Conservation (phyloP, 1,140 invertebrate genomes). For the Danaus plexippus region DNA sequence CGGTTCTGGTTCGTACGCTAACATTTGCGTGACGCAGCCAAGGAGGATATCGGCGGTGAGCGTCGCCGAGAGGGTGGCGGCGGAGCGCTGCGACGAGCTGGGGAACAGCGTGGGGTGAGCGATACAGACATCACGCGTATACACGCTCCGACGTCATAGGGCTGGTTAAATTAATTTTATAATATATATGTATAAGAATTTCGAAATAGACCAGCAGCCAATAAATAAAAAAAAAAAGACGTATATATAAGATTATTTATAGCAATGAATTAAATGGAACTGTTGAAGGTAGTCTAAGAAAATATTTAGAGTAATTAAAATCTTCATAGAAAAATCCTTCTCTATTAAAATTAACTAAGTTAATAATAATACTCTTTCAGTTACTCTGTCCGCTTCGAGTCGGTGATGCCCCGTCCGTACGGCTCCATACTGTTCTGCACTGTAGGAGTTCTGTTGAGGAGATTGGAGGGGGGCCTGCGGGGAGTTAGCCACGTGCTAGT, state of each 20-base stretch:
- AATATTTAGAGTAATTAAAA: no score
- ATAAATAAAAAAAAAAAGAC: no score
- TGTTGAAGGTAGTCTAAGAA: no score
- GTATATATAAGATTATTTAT: no score
- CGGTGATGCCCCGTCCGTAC: conserved; percentile 89
- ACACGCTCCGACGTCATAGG: no score
- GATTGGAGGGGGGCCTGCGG: conserved; percentile 88
- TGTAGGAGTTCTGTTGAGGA: conserved; percentile 91
- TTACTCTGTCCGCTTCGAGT: conserved; percentile 95
- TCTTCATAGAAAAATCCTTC: no score
- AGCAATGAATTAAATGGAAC: no score
- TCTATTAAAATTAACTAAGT: no score
- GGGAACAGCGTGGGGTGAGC: conserved; percentile 83
- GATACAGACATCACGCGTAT: neutral
- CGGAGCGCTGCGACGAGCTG: conserved; percentile 88
- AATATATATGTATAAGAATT: no score
- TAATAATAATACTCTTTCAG: conserved; percentile 26
- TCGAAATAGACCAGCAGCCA: no score
- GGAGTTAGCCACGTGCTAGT: conserved; percentile 94
- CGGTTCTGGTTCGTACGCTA: conserved; percentile 80
- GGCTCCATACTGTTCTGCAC: conserved; percentile 96
- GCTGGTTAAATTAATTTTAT: no score
- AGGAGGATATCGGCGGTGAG: conserved; percentile 95
- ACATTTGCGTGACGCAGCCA: conserved; percentile 95
- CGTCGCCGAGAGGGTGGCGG: conserved; percentile 91